Conservation (phyloP, 1,140 invertebrate genomes). For the Drosophila sulfurigaster region DNA sequence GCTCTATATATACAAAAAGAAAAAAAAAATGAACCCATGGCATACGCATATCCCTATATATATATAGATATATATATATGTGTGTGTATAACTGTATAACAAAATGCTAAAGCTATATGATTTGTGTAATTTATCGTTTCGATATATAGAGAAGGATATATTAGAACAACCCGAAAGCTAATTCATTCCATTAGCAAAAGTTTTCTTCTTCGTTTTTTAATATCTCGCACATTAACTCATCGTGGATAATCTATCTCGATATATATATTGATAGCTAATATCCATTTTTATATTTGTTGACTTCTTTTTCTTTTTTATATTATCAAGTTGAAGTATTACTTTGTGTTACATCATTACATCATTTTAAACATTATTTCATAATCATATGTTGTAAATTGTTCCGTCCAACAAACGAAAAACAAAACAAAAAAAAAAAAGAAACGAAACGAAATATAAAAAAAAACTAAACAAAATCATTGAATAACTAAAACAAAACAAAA, state of each 20-base stretch:
- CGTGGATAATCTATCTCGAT: conserved; percentile 3
- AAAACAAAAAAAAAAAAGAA: conserved; percentile 26
- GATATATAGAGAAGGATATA: conserved; percentile 18
- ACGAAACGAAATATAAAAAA: conserved; percentile 9
- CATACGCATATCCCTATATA: conserved; percentile 23
- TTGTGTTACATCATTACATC: conserved; percentile 53
- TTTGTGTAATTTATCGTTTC: conserved; percentile 17
- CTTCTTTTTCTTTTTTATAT: conserved; percentile 45
- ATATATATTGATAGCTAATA: conserved; percentile 13
- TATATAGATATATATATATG: conserved; percentile 39
- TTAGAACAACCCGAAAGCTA: conserved; percentile 33
- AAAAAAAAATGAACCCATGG: conserved; percentile 9
- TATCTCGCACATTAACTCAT: not conserved
- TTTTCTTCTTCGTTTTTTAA: conserved; percentile 33
- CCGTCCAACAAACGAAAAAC: conserved; percentile 72
- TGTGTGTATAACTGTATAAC: conserved; percentile 43
- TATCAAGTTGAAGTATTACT: conserved; percentile 67
- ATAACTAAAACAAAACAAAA: conserved; percentile 25
- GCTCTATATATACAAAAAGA: conserved; percentile 27
- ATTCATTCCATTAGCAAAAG: conserved; percentile 78
- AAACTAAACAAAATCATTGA: conserved; percentile 41
- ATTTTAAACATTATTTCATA: conserved; percentile 74
- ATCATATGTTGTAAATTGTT: conserved; percentile 84
- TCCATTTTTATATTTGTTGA: conserved; percentile 21
- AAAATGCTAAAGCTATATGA: conserved; percentile 22